phyloP scores from a whole-genome alignment of 2,888 invertebrate species.

The Drosophila ezoana region DNA sequence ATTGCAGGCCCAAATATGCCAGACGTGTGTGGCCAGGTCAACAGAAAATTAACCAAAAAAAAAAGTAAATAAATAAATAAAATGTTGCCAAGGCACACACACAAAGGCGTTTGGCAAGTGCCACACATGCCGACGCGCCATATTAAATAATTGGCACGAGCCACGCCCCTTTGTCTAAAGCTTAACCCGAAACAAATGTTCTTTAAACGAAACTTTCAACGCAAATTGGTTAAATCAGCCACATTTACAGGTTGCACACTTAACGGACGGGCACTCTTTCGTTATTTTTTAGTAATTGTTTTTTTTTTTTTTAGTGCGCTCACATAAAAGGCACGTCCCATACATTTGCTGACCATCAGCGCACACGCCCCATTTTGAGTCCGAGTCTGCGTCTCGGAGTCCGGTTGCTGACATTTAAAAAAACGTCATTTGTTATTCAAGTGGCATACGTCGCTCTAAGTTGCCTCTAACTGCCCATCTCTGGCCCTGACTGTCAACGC shows the following conservation, averaged over 20 bases:
- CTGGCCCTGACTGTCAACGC: slow-evolving; percentile 43
- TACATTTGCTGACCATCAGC: slow-evolving; percentile 75
- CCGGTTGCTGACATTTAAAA: slow-evolving; percentile 76
- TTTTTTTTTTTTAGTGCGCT: slow-evolving; percentile 45
- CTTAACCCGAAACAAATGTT: neutral
- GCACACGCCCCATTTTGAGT: slow-evolving; percentile 26
- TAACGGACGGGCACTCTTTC: slow-evolving; percentile 51
- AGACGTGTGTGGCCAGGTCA: slow-evolving; percentile 11
- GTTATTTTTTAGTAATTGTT: neutral
- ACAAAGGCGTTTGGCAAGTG: slow-evolving; percentile 26
- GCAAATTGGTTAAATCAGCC: slow-evolving; percentile 74
- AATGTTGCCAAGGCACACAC: slow-evolving; percentile 4
- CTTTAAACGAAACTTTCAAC: slow-evolving; percentile 9
- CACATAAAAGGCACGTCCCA: slow-evolving; percentile 64
- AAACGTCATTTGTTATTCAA: slow-evolving; percentile 81
- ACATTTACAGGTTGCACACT: slow-evolving; percentile 69
- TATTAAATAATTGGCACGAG: slow-evolving; percentile 52
- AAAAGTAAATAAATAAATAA: neutral
- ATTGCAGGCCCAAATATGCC: slow-evolving; percentile 49
- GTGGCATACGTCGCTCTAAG: slow-evolving; percentile 82
- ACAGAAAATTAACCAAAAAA: neutral
- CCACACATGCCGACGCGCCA: slow-evolving; percentile 21
- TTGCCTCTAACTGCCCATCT: slow-evolving; percentile 72
- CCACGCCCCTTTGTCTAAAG: slow-evolving; percentile 8
- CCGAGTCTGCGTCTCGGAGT: slow-evolving; percentile 25